Evolutionary conservation across 2,888 invertebrate genomes (phyloP), one percentile per base, ranked within the genome.

Genomic region (Pediacus dermestoides): DNA sequence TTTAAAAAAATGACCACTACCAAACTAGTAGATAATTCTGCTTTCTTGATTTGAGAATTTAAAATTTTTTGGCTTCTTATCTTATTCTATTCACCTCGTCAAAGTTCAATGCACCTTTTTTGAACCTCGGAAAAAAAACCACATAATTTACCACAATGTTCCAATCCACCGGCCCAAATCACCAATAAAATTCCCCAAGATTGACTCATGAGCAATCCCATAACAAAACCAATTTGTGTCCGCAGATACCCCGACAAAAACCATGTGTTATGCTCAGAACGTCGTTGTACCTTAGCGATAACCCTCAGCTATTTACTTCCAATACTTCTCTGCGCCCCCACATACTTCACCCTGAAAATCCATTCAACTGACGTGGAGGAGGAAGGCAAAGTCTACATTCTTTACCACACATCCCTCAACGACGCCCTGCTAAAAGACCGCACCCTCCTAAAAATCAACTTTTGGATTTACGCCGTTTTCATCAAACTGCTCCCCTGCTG

Each of bases 401-500:
- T 81, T 2, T 85, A 82, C 58, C 74, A 78, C 48, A 67, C 74
- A 16, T 66, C 66, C 13, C 61, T 74, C 22, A 74, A 71, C 44
- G 68, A 71, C 8, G 57, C 72, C 27, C 65, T 70, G 8, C 56
- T 61, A 33, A 57, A 56, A 26, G 67, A 68, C 40, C 65, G 63
- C 16, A 65, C 66, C 1, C 60, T 68, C 42, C 70, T 65, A 50
- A 67, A 68, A 53, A 71, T 84, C 27, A 88, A 87, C 68, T 86
- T 87, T 66, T 88, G 86, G 86, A 77, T 87, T 1, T 86, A 88
- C 60, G 83, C 81, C 0, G 85, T 88, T 1, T 74, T 88, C 15
- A 81, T 89, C 35, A 90, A 90, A 62, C 73, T 90, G 2, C 67
- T 89, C 0, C 90, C 90, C 0, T 90, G 89, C 63, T 71, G 79